Conservation (phyloP, 2,797 vertebrate species). For the Muscicapa striata region DNA sequence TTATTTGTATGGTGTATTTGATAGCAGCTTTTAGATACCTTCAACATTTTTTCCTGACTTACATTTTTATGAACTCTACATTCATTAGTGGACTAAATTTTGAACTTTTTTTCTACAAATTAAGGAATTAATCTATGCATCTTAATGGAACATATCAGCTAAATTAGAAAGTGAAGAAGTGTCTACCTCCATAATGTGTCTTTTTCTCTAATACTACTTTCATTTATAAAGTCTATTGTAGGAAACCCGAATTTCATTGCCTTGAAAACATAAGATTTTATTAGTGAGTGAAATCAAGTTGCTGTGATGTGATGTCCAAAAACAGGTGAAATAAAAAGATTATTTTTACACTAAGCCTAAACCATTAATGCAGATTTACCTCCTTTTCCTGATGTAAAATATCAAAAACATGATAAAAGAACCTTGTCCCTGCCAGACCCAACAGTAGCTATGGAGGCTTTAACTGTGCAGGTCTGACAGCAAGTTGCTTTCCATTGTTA, state of each 20-base stretch:
- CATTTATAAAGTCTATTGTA: background rate
- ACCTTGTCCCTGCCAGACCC: background rate
- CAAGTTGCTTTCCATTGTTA: background rate
- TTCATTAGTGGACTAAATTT: background rate
- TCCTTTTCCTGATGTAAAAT: background rate
- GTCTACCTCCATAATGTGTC: background rate
- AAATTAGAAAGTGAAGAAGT: background rate
- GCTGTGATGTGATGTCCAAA: background rate
- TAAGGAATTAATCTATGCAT: rapidly evolving
- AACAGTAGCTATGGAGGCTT: rapidly evolving
- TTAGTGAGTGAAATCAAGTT: background rate
- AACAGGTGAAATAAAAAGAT: background rate
- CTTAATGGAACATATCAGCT: background rate
- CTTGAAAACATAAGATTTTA: background rate
- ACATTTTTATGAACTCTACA: background rate
- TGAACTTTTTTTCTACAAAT: background rate
- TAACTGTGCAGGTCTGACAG: background rate
- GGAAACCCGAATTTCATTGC: background rate
- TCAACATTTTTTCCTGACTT: background rate
- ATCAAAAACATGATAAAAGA: background rate
- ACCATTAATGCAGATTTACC: background rate
- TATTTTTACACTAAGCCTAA: background rate
- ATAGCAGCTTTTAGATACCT: background rate
- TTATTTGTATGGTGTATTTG: background rate
- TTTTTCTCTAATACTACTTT: background rate